Evolutionary conservation across 1,140 invertebrate species (phyloP), one percentile per base, ranked within the genome.

Genomic region (Metaphire vulgaris): DNA sequence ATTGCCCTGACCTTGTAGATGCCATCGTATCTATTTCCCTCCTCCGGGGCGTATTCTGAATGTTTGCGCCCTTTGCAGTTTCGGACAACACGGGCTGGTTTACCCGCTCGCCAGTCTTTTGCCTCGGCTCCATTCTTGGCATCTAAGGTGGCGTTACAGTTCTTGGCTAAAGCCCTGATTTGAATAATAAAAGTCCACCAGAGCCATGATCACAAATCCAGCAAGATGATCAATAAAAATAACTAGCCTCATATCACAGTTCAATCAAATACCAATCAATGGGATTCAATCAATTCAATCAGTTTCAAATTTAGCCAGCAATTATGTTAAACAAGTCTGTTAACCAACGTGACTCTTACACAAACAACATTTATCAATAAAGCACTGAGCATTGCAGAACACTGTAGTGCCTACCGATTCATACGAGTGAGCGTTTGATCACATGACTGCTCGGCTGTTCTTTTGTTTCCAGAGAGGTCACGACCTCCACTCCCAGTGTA

Each of bases 401-500:
- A 69, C 28, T 29, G 28, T 71, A 65, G 0, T 1, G 79, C 81
- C 87, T 81, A 92, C 91, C 89, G 91, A 84, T 95, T 94, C 86
- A 91, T 90, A 75, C 91, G 86, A 0, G 91, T 93, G 2, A 94
- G 87, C 32, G 86, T 89, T 82, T 95, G 93, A 83, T 95, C 92
- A 84, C 89, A 92, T 76, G 91, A 92, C 82, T 95, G 93, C 78
- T 89, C 89, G 2, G 91, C 91, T 6, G 91, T 92, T 72, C 93
- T 87, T 82, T 93, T 93, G 83, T 94, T 94, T n/a, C 92, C 86
- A n/a, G 91, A 91, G 1, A 93, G 87, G 83, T 94, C 92, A 71
- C 92, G 85, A 0, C 93, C 93, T 21, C 93, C 93, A 81, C 91
- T 92, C 33, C 92, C 93, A 1, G 92, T 94, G 81, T 94, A 95